phyloP scores from a whole-genome alignment of 2,888 invertebrate species.

The Adelognathus sp. region DNA sequence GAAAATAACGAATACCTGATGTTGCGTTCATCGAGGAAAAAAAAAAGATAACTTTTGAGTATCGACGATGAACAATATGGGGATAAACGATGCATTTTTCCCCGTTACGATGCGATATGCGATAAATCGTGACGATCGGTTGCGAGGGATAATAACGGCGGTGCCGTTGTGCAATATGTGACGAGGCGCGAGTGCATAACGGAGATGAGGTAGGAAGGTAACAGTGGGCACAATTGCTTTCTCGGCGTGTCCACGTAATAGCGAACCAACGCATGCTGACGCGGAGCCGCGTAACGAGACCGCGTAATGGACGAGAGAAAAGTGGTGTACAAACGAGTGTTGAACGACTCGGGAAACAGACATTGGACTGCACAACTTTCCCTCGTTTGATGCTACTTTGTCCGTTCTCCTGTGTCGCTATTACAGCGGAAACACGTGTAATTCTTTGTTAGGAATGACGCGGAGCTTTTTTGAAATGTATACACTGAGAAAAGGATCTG shows the following conservation, averaged over 20 bases:
- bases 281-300: background rate
- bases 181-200: background rate
- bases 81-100: no score
- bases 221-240: slow-evolving; percentile 39
- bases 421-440: background rate
- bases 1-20: slow-evolving; percentile 69
- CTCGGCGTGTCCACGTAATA: slow-evolving; percentile 39
- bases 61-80: background rate
- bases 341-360: slow-evolving; percentile 20
- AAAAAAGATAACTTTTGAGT: background rate
- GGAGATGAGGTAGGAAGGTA: slow-evolving; percentile 48
- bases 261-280: background rate
- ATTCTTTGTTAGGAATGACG: no score
- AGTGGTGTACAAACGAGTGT: background rate
- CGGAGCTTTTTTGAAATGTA: no score
- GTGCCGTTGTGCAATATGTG: no score
- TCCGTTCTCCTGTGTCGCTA: background rate
- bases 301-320: background rate
- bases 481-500: no score
- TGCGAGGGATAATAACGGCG: no score
- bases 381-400: background rate
- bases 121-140: no score
- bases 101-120: no score
- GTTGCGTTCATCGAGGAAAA: background rate
- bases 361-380: slow-evolving; percentile 46